These are phyloP conservation scores for Apodemia hepburni DNA, from an alignment of 2,888 invertebrate genomes.

Conservation along the genomic window DNA sequence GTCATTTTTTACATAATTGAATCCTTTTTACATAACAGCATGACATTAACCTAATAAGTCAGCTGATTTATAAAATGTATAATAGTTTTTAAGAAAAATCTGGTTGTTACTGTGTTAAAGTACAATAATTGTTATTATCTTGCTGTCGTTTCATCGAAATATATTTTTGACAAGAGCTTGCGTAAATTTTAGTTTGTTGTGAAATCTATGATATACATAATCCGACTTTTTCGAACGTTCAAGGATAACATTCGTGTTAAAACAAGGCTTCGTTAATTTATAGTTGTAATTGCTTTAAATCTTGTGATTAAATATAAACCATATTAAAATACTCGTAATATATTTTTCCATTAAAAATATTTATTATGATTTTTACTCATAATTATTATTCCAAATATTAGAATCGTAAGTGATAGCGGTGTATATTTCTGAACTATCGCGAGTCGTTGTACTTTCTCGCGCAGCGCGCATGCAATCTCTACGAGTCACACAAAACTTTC, in stretches of 20 bases:
- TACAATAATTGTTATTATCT: not conserved
- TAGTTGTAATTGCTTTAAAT: not conserved
- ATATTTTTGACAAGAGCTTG: not conserved
- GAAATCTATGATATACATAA: not conserved
- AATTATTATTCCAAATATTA: not conserved
- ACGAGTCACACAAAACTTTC: slow-evolving; percentile 71
- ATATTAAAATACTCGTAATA: no score
- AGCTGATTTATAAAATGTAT: slow-evolving; percentile 42
- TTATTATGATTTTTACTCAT: not conserved
- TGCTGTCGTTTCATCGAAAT: not conserved
- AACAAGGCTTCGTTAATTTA: not conserved
- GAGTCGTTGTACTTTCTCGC: slow-evolving; percentile 72
- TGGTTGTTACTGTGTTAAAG: not conserved
- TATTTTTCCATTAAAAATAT: not conserved
- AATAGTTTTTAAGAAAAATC: not conserved
- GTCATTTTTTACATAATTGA: slow-evolving; percentile 21
- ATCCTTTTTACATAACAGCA: slow-evolving; percentile 54
- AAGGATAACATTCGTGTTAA: not conserved
- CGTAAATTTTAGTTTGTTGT: slow-evolving; percentile 10
- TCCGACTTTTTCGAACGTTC: not conserved
- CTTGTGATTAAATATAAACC: not conserved
- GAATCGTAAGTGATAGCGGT: slow-evolving; percentile 16
- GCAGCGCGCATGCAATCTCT: slow-evolving; percentile 75
- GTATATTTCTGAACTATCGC: slow-evolving; percentile 27
- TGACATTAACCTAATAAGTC: slow-evolving; percentile 53